Percentiles rank a stretch among this genome's conserved stretches.
phyloP scores from a whole-genome alignment of 2,797 vertebrate genomes.

The Chaetodon trifasciatus region DNA sequence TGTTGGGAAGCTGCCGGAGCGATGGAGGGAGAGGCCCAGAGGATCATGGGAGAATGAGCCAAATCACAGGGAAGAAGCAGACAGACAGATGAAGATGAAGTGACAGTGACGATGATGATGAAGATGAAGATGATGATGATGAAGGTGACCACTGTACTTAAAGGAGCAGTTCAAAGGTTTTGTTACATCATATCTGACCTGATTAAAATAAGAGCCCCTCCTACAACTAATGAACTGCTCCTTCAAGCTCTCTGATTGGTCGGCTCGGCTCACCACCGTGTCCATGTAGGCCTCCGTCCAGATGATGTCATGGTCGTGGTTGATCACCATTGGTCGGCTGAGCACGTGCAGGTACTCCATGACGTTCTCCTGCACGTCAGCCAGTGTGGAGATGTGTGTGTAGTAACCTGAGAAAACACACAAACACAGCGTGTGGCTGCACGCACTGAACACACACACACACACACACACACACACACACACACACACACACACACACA shows the following conservation, averaged over 20 bases:
- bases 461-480: neutral
- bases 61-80: slow-evolving; percentile 50
- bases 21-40: slow-evolving; percentile 61
- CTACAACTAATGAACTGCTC: neutral
- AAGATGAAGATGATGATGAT: slow-evolving; percentile 19
- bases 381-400: slow-evolving; percentile 96
- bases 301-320: slow-evolving; percentile 96
- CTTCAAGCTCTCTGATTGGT: slow-evolving; percentile 39
- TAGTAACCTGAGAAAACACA: slow-evolving; percentile 89
- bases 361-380: slow-evolving; percentile 97
- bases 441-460: neutral
- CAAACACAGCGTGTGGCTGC: neutral
- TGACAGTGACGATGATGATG: slow-evolving; percentile 40
- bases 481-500: slow-evolving; percentile 5
- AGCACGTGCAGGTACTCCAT: slow-evolving; percentile 99
- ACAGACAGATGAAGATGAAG: slow-evolving; percentile 56
- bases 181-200: neutral
- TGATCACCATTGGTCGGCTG: slow-evolving; percentile 98
- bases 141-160: neutral
- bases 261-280: slow-evolving; percentile 87
- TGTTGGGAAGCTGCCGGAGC: slow-evolving; percentile 87
- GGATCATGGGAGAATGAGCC: slow-evolving; percentile 64
- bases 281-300: slow-evolving; percentile 99
- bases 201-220: neutral
- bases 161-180: slow-evolving; percentile 11